These are phyloP conservation scores for Actinia tenebrosa DNA, from an alignment of 64 coral and sea anemone genomes.

Conservation along the genomic window DNA sequence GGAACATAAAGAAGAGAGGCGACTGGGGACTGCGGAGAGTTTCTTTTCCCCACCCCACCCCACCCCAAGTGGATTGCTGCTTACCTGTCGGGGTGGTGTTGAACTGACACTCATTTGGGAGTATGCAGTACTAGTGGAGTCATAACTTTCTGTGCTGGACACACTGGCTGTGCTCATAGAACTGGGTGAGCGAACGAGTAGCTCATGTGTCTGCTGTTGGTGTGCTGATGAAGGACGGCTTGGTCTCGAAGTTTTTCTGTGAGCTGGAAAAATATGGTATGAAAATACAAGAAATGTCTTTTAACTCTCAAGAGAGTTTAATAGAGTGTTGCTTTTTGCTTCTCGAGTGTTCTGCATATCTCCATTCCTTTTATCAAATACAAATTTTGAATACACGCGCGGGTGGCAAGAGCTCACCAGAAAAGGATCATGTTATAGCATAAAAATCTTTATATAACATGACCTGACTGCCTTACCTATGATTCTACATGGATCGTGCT, in stretches of 20 bases:
- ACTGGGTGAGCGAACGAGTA: slow-evolving; percentile 64
- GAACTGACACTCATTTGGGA: slow-evolving; percentile 12
- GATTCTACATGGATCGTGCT: slow-evolving; percentile 83
- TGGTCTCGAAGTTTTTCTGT: not conserved
- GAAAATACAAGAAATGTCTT: too few species aligned
- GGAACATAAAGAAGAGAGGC: too few species aligned
- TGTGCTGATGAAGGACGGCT: slow-evolving; percentile 15
- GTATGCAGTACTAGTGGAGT: slow-evolving; percentile 22
- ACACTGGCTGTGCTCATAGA: slow-evolving; percentile 65
- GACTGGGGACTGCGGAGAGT: too few species aligned
- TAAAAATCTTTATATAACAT: too few species aligned
- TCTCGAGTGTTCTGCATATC: too few species aligned
- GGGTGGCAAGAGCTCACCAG: too few species aligned
- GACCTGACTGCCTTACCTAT: not conserved
- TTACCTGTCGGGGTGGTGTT: slow-evolving; percentile 11
- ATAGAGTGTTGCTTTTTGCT: too few species aligned
- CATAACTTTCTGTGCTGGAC: slow-evolving; percentile 72
- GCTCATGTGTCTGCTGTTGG: slow-evolving; percentile 25
- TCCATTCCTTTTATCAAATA: too few species aligned
- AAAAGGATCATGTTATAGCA: too few species aligned
- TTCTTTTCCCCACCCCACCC: not conserved
- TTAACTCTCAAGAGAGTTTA: too few species aligned
- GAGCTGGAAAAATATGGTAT: not conserved
- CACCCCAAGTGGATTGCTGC: too few species aligned
- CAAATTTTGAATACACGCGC: too few species aligned